Conservation (phyloP, 2,113 vertebrate species). For the Onychostruthus taczanowskii region DNA sequence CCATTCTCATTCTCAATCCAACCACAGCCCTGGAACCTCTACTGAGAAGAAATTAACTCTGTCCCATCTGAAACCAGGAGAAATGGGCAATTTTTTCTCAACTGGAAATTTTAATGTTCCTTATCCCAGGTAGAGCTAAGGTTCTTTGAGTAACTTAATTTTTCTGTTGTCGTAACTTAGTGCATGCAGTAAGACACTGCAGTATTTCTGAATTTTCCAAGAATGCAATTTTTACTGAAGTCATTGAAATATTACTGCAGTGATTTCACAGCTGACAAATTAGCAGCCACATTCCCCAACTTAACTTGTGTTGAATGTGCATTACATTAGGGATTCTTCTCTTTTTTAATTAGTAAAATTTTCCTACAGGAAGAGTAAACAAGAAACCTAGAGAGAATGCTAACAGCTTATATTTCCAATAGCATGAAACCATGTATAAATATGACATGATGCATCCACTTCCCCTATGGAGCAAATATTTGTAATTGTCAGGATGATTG, state of each 20-base stretch:
- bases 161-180: neutral
- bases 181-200: neutral
- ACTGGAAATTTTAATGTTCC: neutral
- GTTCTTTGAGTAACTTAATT: neutral
- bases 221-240: neutral
- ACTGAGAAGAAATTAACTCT: neutral
- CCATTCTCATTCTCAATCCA: neutral
- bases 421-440: neutral
- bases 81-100: neutral
- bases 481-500: neutral
- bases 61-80: neutral
- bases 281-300: neutral
- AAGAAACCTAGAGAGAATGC: neutral
- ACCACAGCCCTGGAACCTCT: neutral
- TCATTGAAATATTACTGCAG: neutral
- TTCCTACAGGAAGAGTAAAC: neutral
- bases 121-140: neutral
- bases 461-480: neutral
- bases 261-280: neutral
- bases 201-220: neutral
- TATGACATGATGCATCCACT: neutral
- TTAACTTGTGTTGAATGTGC: neutral
- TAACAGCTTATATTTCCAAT: neutral
- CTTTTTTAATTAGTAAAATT: neutral
- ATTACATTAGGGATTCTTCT: neutral